A percentile compares a stretch with the other conserved stretches of the same genome.
phyloP scores from a whole-genome alignment of 1,140 invertebrate genomes.

The Hirudo medicinalis region DNA sequence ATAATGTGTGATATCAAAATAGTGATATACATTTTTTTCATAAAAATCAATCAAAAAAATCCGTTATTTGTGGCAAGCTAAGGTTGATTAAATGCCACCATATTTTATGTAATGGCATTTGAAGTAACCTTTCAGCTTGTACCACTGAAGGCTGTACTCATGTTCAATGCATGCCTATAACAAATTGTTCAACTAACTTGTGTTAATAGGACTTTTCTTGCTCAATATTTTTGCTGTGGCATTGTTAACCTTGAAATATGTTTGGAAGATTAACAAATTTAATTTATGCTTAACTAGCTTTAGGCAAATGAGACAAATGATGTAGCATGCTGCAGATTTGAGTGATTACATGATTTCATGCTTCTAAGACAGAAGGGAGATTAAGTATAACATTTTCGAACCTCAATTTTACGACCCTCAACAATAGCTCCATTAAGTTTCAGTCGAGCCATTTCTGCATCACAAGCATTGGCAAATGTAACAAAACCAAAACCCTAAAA shows the following conservation, averaged over 20 bases:
- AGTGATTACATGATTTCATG: no score
- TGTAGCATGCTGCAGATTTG: no score
- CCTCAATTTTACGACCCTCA: conserved; percentile 99
- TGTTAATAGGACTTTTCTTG: conserved; percentile 13
- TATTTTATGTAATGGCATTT: neutral
- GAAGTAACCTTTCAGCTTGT: no score
- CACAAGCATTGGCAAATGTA: conserved; percentile 99
- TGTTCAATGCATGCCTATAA: neutral
- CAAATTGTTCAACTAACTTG: neutral
- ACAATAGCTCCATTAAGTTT: conserved; percentile 99
- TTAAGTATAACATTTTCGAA: conserved; percentile 35
- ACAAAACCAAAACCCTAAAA: conserved; percentile 56
- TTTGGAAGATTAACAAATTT: neutral
- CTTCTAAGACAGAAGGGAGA: no score
- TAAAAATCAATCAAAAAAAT: neutral
- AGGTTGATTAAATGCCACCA: neutral
- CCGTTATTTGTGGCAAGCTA: neutral
- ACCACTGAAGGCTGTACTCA: neutral
- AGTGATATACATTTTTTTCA: neutral
- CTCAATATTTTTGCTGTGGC: conserved; percentile 9
- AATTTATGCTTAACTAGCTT: no score
- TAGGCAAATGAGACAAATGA: neutral
- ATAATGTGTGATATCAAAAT: no score
- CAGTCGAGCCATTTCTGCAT: conserved; percentile 98
- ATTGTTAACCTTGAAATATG: conserved; percentile 13